Evolutionary conservation across 1,140 invertebrate species (phyloP).

Genomic region (Solenopsis invicta): DNA sequence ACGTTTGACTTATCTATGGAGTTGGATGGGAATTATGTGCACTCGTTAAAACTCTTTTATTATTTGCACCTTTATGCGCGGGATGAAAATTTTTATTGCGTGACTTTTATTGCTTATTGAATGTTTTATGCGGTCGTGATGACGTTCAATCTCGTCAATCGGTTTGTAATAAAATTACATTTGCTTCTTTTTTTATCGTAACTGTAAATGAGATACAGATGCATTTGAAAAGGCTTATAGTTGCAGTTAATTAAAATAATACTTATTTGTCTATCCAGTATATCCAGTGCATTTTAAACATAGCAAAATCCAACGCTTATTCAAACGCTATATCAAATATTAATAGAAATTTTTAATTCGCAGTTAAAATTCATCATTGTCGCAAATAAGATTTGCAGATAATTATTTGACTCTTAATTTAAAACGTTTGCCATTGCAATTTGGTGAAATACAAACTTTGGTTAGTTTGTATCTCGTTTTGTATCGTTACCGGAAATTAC

Average conservation of each 20-base stretch:
- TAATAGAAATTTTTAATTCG: neutral
- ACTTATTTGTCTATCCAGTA: neutral
- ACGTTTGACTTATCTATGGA: neutral
- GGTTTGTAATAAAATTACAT: constrained; percentile 26
- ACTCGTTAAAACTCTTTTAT: constrained; percentile 10
- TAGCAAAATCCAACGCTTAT: neutral
- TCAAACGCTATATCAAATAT: neutral
- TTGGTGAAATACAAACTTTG: constrained; percentile 14
- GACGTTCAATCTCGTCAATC: neutral
- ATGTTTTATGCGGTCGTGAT: constrained; percentile 28
- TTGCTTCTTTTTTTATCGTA: neutral
- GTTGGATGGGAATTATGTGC: constrained; percentile 23
- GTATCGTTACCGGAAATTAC: neutral
- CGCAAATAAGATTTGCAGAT: neutral
- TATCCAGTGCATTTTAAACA: too few species aligned
- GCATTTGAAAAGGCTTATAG: neutral
- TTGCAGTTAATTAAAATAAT: neutral
- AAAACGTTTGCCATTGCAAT: neutral
- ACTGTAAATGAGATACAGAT: neutral
- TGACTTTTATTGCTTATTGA: constrained; percentile 13
- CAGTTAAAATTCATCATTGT: neutral
- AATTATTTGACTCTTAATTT: neutral
- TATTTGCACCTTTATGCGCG: constrained; percentile 11
- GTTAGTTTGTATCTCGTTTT: neutral
- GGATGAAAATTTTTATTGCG: constrained; percentile 41